Conservation (phyloP, 2,888 invertebrate genomes). For the Didymodactylos carnosus region DNA sequence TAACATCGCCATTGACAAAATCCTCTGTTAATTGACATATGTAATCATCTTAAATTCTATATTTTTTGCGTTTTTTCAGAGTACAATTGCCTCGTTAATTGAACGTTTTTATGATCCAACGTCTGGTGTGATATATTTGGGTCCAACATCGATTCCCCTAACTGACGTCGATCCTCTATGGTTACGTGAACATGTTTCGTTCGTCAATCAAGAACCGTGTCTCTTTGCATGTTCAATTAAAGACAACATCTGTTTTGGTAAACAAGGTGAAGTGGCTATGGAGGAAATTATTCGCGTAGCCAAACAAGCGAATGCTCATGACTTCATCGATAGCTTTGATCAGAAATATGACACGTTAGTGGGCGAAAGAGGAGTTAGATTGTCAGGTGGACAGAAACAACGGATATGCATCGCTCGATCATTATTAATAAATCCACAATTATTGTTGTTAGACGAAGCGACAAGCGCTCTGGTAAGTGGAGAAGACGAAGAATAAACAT, state of each 20-base stretch:
- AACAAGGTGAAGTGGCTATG: conserved; percentile 16
- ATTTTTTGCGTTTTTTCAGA: no score
- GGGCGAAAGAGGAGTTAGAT: conserved; percentile 28
- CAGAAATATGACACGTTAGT: conserved; percentile 28
- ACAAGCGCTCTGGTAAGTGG: conserved; percentile 8
- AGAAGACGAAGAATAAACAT: neutral
- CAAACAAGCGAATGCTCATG: conserved; percentile 30
- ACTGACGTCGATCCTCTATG: conserved; percentile 5
- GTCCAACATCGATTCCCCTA: conserved; percentile 20
- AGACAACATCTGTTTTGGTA: conserved; percentile 29
- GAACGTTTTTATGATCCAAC: conserved; percentile 31
- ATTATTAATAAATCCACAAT: conserved; percentile 26
- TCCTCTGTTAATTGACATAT: no score
- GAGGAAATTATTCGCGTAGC: conserved; percentile 24
- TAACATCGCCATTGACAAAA: no score
- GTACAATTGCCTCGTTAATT: conserved; percentile 26
- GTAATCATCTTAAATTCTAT: no score
- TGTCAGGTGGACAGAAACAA: conserved; percentile 32
- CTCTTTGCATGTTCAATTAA: conserved; percentile 25
- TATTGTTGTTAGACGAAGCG: conserved; percentile 19
- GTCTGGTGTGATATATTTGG: conserved; percentile 17
- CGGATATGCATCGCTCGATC: conserved; percentile 21
- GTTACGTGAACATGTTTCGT: conserved; percentile 7
- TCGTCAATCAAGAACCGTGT: conserved; percentile 14
- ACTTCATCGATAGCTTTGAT: conserved; percentile 26